Conservation (phyloP, 2,888 invertebrate genomes). For the Oscheius sp. region DNA sequence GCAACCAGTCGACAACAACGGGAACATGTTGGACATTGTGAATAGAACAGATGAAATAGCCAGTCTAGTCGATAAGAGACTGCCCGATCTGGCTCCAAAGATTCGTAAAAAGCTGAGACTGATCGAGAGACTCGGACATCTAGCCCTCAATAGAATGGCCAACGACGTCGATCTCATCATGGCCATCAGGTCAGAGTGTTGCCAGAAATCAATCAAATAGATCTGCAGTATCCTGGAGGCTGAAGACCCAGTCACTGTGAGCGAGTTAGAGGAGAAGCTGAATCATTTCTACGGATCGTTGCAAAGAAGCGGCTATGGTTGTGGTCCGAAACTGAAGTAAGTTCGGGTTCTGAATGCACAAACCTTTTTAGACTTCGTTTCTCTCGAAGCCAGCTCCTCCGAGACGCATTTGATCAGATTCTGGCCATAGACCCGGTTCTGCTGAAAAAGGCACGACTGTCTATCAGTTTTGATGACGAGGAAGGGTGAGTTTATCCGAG, state of each 20-base stretch:
- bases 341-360: background rate
- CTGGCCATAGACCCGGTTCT: constrained; percentile 96
- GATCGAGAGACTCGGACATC: constrained; percentile 75
- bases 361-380: constrained; percentile 71
- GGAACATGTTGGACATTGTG: constrained; percentile 59
- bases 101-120: constrained; percentile 56
- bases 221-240: constrained; percentile 44
- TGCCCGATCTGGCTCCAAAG: constrained; percentile 53
- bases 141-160: constrained; percentile 86
- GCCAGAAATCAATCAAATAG: background rate
- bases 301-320: constrained; percentile 95
- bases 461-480: constrained; percentile 87
- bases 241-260: constrained; percentile 32
- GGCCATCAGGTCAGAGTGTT: constrained; percentile 77
- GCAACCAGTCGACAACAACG: constrained; percentile 51
- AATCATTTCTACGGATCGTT: constrained; percentile 92
- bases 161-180: constrained; percentile 94
- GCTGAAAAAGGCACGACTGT: constrained; percentile 91
- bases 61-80: constrained; percentile 50
- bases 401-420: constrained; percentile 94
- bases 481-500: constrained; percentile 79
- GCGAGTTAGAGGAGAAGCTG: constrained; percentile 79
- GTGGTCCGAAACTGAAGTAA: constrained; percentile 96
- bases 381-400: constrained; percentile 86
- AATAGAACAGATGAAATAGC: constrained; percentile 64